Conservation (phyloP, 64 coral and sea anemone genomes). For the Dendronephthya gigantea region DNA sequence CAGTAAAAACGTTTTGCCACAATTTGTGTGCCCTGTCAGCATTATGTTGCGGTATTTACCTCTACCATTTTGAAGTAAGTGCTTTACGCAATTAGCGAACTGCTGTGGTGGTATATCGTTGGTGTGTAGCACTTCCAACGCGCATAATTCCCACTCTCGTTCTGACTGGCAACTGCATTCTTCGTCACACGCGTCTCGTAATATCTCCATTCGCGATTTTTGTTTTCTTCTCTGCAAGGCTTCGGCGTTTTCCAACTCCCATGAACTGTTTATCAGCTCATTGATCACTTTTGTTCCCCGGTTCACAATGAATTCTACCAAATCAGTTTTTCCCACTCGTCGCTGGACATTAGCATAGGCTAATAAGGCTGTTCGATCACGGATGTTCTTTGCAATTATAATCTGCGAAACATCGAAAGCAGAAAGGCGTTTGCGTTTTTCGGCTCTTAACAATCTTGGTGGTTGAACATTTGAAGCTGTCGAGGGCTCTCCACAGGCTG, state of each 20-base stretch:
- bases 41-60: conserved; percentile 37
- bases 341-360: not conserved
- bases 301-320: not conserved
- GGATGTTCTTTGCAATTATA: not conserved
- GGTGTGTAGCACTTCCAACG: not conserved
- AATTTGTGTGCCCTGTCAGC: conserved; percentile 1
- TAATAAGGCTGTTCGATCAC: not conserved
- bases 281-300: not conserved
- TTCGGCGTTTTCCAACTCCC: not conserved
- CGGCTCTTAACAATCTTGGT: no score
- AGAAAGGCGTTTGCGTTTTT: not conserved
- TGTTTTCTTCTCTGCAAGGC: not conserved
- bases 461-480: not conserved
- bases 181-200: not conserved
- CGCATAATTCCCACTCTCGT: not conserved
- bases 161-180: conserved; percentile 3
- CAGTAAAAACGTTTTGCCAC: not conserved
- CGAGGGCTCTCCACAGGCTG: not conserved
- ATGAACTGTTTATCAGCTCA: not conserved
- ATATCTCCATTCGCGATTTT: not conserved
- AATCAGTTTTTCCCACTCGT: not conserved
- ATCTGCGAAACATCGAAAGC: not conserved
- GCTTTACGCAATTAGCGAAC: not conserved
- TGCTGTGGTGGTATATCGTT: not conserved
- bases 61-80: conserved; percentile 7